phyloP scores from a whole-genome alignment of 2,888 invertebrate species.

The Miltochrista miniata region DNA sequence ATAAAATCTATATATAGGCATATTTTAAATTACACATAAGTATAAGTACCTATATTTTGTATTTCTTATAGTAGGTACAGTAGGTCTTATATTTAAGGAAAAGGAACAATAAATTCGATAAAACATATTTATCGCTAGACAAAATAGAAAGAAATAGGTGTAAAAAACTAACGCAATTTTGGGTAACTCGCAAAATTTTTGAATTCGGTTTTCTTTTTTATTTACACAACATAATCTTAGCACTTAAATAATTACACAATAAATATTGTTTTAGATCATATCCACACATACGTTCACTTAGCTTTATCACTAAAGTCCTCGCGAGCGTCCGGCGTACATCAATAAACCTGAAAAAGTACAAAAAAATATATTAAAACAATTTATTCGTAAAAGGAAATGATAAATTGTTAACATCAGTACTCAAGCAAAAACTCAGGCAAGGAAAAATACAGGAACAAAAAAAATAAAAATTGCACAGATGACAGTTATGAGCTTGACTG shows the following conservation, averaged over 20 bases:
- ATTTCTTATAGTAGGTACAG: no score
- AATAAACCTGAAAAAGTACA: conserved; percentile 59
- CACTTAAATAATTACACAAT: conserved; percentile 51
- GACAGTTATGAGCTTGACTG: no score
- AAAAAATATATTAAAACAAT: conserved; percentile 11
- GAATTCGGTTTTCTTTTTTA: conserved; percentile 45
- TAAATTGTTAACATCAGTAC: no score
- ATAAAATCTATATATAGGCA: no score
- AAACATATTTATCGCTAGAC: conserved; percentile 13
- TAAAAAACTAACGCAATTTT: conserved; percentile 30
- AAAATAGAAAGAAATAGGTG: conserved; percentile 13
- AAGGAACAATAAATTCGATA: conserved; percentile 30
- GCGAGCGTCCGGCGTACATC: conserved; percentile 39
- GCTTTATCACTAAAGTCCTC: conserved; percentile 56
- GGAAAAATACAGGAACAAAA: no score
- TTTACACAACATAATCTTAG: conserved; percentile 51
- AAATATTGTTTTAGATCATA: conserved; percentile 69
- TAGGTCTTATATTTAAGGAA: conserved; percentile 5
- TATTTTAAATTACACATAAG: no score
- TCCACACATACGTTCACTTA: conserved; percentile 51
- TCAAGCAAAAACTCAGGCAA: no score
- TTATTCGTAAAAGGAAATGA: not conserved
- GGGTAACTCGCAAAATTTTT: conserved; percentile 49
- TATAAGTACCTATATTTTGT: no score
- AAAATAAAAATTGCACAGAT: no score